Conservation (phyloP, 2,113 vertebrate genomes). For the Paratilapia polleni region DNA sequence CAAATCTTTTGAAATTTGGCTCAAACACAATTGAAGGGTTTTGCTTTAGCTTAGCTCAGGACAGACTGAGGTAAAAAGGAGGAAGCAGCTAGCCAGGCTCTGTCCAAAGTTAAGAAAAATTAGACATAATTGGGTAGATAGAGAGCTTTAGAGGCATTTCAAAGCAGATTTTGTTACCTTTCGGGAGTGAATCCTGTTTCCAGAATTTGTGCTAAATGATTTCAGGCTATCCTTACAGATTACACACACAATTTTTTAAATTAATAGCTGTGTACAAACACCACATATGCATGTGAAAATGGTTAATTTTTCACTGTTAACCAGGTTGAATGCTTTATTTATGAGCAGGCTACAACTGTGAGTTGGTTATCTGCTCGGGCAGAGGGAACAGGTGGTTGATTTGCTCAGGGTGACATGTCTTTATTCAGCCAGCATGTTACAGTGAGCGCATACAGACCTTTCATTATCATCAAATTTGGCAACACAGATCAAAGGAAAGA, state of each 20-base stretch:
- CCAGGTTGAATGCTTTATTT: not conserved
- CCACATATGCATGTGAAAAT: not conserved
- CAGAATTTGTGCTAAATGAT: not conserved
- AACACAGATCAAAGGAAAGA: constrained; percentile 60
- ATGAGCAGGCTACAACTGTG: not conserved
- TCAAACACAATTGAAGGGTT: not conserved
- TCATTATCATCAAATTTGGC: constrained; percentile 64
- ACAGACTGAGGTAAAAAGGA: not conserved
- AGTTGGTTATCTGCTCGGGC: constrained; percentile 31
- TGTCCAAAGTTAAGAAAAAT: not conserved
- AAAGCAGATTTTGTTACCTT: not conserved
- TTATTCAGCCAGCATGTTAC: constrained; percentile 44
- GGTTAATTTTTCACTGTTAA: not conserved
- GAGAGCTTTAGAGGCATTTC: not conserved
- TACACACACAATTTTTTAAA: not conserved
- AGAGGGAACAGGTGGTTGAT: constrained; percentile 54
- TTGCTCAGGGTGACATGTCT: constrained; percentile 55
- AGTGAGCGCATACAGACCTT: constrained; percentile 36
- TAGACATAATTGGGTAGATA: not conserved
- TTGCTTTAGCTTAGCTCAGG: not conserved
- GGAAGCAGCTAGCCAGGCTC: not conserved
- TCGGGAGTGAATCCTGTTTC: not conserved
- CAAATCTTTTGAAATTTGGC: not conserved
- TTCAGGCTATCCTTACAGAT: not conserved
- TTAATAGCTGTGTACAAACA: constrained; percentile 7